Evolutionary conservation across 2,888 invertebrate species (phyloP), one percentile per base, ranked within the genome.

Genomic region (Labia minor): DNA sequence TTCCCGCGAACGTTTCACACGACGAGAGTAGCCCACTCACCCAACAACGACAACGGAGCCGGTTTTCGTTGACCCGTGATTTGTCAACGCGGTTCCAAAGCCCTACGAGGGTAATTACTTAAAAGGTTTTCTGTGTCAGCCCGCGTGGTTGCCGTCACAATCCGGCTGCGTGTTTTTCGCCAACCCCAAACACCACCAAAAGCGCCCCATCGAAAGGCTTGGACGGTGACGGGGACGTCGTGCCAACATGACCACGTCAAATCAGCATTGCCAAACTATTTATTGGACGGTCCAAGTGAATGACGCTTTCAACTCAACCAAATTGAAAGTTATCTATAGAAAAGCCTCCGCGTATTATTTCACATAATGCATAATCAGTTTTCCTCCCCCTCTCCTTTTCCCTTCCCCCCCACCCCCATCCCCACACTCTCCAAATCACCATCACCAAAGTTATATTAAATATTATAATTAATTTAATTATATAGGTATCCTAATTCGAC

Each of bases 111-210:
- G 49, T 49, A 49, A 49, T 49, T 49, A 49, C 49, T 49, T 49
- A 49, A 49, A 49, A 49, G 49, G 49, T 49, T 49, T 49, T 49
- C 49, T 49, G n/a, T 49, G 49, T 49, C 49, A 49, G 49, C n/a
- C 33, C 49, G 3, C 16, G 49, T 11, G n/a, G 3, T 3, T 14
- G n/a, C 49, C 49, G 49, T 49, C 49, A 16, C 26, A 26, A 26
- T 26, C 26, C 26, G 26, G 4, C 26, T 14, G n/a, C 3, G 49
- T 49, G n/a, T 49, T 49, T 49, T 49, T 49, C 49, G 49, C 49
- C 3, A 49, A 49, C 16, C 49, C 49, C 49, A n/a, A n/a, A n/a
- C 49, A 49, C 2, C n/a, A 49, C 49, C 49, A 11, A 49, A 26
- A 26, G 3, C 26, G 3, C 49, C 49, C 49, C 49, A 8, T 49